Conservation (phyloP, 1,140 invertebrate species). For the Drosophila pectinifera region DNA sequence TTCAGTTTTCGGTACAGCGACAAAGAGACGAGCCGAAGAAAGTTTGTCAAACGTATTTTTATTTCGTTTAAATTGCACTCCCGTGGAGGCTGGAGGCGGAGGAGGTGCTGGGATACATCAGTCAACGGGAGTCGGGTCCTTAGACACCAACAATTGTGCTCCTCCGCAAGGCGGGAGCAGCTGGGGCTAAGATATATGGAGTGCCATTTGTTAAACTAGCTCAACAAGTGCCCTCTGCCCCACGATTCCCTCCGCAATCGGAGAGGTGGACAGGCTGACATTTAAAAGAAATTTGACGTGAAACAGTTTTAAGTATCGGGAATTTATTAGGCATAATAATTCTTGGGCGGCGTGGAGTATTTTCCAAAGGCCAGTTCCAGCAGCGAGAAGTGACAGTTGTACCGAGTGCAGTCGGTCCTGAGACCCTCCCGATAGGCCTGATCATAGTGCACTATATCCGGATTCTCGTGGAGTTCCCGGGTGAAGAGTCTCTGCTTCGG, state of each 20-base stretch:
- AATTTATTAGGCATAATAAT: conserved; percentile 78
- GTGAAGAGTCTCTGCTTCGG: conserved; percentile 88
- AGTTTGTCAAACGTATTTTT: conserved; percentile 59
- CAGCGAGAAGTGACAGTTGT: conserved; percentile 89
- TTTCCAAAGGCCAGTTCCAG: conserved; percentile 90
- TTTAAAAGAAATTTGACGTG: conserved; percentile 64
- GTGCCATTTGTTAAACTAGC: conserved; percentile 63
- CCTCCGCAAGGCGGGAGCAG: conserved; percentile 16
- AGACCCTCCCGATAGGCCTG: conserved; percentile 86
- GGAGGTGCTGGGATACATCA: conserved; percentile 49
- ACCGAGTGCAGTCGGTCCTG: conserved; percentile 87
- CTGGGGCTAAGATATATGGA: conserved; percentile 60
- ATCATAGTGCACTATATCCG: conserved; percentile 89
- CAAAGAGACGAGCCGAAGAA: conserved; percentile 24
- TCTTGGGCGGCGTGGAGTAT: conserved; percentile 86
- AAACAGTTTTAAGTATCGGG: conserved; percentile 49
- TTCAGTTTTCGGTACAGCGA: conserved; percentile 45
- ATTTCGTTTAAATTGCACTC: conserved; percentile 68
- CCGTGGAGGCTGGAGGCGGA: conserved; percentile 6
- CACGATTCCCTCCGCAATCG: not conserved
- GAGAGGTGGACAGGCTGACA: conserved; percentile 25
- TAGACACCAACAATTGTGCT: conserved; percentile 33
- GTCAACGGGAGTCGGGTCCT: conserved; percentile 41
- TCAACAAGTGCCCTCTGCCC: conserved; percentile 57
- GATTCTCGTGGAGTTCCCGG: conserved; percentile 87